These are phyloP conservation scores for Ctenopoma kingsleyae DNA, from an alignment of 2,797 vertebrate genomes.

Conservation along the genomic window DNA sequence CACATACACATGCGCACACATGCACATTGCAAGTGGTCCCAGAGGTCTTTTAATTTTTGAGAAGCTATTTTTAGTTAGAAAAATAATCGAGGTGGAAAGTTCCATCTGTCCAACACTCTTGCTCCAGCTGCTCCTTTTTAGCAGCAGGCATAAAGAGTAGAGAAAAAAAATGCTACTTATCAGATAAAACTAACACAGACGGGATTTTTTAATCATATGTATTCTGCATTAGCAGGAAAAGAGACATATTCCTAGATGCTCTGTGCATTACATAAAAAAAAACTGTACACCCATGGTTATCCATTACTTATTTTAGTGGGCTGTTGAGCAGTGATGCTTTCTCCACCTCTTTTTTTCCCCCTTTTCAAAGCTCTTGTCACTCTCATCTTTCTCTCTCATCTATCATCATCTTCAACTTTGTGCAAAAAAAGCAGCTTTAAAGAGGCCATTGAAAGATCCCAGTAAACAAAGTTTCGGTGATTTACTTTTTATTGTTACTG, in stretches of 20 bases:
- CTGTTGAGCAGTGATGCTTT: neutral
- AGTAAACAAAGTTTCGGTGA: neutral
- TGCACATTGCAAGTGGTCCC: conserved; percentile 81
- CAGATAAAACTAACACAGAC: conserved; percentile 61
- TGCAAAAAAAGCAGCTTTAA: conserved; percentile 6
- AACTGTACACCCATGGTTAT: conserved; percentile 2
- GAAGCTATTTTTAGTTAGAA: conserved; percentile 85
- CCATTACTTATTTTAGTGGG: neutral
- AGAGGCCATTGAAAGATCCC: neutral
- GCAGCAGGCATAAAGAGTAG: conserved; percentile 62
- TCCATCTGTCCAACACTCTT: conserved; percentile 88
- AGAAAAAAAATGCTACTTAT: conserved; percentile 49
- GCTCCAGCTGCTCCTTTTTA: conserved; percentile 89
- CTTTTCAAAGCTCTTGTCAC: conserved; percentile 15
- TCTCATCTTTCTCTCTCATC: neutral
- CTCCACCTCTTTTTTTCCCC: neutral
- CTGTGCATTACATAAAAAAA: neutral
- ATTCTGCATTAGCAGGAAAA: conserved; percentile 34
- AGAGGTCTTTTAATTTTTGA: conserved; percentile 88
- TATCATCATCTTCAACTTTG: conserved; percentile 4
- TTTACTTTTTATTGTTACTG: neutral
- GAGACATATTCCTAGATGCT: neutral
- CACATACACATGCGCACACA: conserved; percentile 30
- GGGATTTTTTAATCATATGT: conserved; percentile 35
- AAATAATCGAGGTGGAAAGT: conserved; percentile 91